Evolutionary conservation across 2,113 vertebrate species (phyloP), one percentile per base, ranked within the genome.

Genomic region (Carassius auratus): DNA sequence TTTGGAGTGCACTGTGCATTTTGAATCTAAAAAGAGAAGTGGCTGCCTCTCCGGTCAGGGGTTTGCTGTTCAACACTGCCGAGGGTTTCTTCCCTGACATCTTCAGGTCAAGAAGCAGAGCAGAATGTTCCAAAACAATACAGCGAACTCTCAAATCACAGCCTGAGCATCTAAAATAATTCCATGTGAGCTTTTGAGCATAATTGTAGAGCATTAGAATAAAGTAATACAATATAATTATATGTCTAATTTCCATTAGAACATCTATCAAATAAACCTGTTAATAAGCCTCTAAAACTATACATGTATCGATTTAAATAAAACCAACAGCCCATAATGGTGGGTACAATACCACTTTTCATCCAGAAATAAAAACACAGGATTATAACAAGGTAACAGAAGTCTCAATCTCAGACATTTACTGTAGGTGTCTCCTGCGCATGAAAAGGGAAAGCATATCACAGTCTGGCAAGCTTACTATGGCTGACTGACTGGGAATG

Each of bases 51-150:
- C 48, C 23, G 3, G 19, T n/a, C 38, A 6, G 45, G 73, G 14
- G 30, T n/a, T 61, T 78, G 19, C 3, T n/a, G 30, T 38, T 38
- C 30, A 13, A 38, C 33, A 38, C 23, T 42, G 17, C 33, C 2
- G 6, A 61, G 21, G 21, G 57, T 45, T 62, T 23, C 12, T 62
- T 79, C 6, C 3, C 3, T 38, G 57, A 45, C 30, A 61, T 61
- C 0, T 64, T 8, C n/a, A 64, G n/a, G 33, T 79, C 55, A 79
- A 79, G 23, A 61, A 79, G 57, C 33, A 48, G 77, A 80, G 57
- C 77, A 45, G 36, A 79, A 42, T 64, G 45, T 80, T 80, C 57
- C 77, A 26, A 62, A 80, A 64, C 36, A 80, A 62, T 80, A 12
- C 57, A 78, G 10, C 33, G 0, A 38, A 1, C 9, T 38, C 19